phyloP scores from a whole-genome alignment of 2,113 vertebrate species.

The Helogale parvula region DNA sequence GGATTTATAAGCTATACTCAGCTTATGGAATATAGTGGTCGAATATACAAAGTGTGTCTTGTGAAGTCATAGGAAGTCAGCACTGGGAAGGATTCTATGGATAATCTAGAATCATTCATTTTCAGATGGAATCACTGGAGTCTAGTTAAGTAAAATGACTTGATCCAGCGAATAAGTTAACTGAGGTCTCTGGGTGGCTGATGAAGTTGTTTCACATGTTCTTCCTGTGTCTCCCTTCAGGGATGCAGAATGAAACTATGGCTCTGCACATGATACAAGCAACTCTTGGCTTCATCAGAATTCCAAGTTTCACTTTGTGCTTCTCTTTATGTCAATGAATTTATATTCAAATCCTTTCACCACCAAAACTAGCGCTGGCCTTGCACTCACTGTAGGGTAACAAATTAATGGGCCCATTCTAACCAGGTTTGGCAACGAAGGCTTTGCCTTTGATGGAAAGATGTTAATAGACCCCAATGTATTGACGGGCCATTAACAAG shows the following conservation, averaged over 20 bases:
- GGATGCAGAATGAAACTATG: background rate
- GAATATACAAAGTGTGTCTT: background rate
- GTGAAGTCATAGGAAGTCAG: background rate
- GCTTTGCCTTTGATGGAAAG: slow-evolving; percentile 52
- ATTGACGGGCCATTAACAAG: slow-evolving; percentile 78
- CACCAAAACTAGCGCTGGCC: slow-evolving; percentile 10
- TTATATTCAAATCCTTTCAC: slow-evolving; percentile 44
- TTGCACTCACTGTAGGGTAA: slow-evolving; percentile 58
- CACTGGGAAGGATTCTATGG: background rate
- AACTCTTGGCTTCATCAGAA: background rate
- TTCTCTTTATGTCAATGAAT: slow-evolving; percentile 17
- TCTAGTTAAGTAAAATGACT: background rate
- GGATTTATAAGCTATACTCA: background rate
- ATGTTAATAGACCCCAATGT: slow-evolving; percentile 60
- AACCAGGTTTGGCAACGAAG: slow-evolving; percentile 64
- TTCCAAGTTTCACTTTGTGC: background rate
- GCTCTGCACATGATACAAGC: background rate
- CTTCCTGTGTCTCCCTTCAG: background rate
- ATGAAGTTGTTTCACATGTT: background rate
- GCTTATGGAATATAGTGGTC: background rate
- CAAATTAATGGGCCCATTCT: slow-evolving; percentile 20
- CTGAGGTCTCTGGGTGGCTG: background rate
- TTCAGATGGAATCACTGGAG: background rate
- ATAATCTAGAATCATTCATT: background rate
- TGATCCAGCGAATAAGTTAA: background rate